Conservation (phyloP, 2,888 invertebrate species). For the Nebria brevicollis region DNA sequence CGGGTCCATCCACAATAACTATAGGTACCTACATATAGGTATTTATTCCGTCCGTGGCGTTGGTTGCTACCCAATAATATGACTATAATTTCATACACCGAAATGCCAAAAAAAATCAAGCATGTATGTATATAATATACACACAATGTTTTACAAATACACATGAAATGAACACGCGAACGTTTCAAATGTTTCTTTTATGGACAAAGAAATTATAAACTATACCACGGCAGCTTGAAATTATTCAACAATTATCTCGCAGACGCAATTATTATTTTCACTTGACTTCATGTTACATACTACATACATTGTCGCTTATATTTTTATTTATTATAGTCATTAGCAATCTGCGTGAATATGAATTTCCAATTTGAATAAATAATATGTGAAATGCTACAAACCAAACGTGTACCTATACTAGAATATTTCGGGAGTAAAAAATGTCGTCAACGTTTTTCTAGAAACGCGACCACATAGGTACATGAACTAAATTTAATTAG, state of each 20-base stretch:
- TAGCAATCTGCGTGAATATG: too few relatives aligned
- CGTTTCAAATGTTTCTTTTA: not conserved
- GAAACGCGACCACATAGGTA: not conserved
- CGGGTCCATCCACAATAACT: not conserved
- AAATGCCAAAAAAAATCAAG: conserved; percentile 29
- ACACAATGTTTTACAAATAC: not conserved
- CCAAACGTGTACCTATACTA: too few relatives aligned
- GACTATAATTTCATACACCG: conserved; percentile 41
- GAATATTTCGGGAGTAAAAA: too few relatives aligned
- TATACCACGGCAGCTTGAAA: not conserved
- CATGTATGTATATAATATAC: not conserved
- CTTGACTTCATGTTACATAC: not conserved
- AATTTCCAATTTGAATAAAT: too few relatives aligned
- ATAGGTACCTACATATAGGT: conserved; percentile 25
- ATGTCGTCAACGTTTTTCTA: too few relatives aligned
- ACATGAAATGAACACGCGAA: not conserved
- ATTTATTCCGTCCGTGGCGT: conserved; percentile 32
- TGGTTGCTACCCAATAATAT: conserved; percentile 43
- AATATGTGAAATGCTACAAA: too few relatives aligned
- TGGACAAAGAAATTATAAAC: conserved; percentile 16
- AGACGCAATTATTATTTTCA: not conserved
- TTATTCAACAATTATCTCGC: not conserved
- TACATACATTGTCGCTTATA: not conserved
- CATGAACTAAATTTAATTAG: conserved; percentile 36
- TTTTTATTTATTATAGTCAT: not conserved